phyloP scores from a whole-genome alignment of 2,888 invertebrate species.

The Bimastos eiseni region DNA sequence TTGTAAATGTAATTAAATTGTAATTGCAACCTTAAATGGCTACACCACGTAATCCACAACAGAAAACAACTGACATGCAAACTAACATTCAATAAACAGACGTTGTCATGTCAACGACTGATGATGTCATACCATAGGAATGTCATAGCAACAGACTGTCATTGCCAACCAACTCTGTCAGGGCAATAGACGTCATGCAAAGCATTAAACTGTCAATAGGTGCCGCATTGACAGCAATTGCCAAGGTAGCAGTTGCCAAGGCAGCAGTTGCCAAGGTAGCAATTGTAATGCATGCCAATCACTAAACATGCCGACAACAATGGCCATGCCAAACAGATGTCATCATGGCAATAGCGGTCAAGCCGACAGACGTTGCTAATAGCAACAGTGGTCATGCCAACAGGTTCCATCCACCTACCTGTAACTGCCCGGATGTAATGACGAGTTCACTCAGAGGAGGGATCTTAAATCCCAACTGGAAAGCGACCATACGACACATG shows the following conservation, averaged over 20 bases:
- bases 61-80: background rate
- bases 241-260: background rate
- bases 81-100: background rate
- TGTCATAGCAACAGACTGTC: background rate
- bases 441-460: constrained; percentile 30
- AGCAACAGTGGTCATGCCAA: background rate
- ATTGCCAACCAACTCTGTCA: background rate
- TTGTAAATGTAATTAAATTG: too few relatives aligned
- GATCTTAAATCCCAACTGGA: constrained; percentile 34
- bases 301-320: background rate
- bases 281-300: background rate
- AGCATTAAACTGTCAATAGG: background rate
- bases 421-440: background rate
- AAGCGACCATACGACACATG: background rate
- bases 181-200: background rate
- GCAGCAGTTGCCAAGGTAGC: too few relatives aligned
- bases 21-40: too few relatives aligned
- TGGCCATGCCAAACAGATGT: background rate
- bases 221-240: background rate
- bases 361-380: background rate
- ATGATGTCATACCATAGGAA: background rate
- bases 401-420: background rate
- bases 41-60: background rate
- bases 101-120: background rate
- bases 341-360: background rate